Evolutionary conservation across 2,797 vertebrate species (phyloP), one percentile per base, ranked within the genome.

Genomic region (Spondyliosoma cantharus): DNA sequence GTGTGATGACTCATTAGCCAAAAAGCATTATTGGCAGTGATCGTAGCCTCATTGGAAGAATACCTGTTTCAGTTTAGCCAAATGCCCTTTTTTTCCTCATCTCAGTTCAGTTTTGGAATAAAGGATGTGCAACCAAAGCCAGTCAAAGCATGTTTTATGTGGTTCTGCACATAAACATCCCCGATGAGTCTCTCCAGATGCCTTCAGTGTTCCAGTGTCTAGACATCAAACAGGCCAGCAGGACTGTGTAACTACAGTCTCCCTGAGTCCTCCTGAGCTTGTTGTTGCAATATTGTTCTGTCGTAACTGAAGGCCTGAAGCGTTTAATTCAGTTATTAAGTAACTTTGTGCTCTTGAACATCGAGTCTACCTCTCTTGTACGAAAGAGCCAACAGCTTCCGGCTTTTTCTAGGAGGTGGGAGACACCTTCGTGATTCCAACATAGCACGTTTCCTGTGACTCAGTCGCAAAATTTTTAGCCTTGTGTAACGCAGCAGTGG

Each of bases 1-100:
- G 13, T 65, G 19, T 19, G 17, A n/a, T 69, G 53, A 78, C 32
- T 81, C 48, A 54, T 49, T 74, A 57, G 62, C 29, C 54, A 27
- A 29, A 46, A 70, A 54, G n/a, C 27, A 65, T 43, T 2, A 13
- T 17, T 42, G 1, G 4, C 56, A 61, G 7, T 52, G 29, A 66
- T 43, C 0, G 0, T 9, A 42, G 37, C 37, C 37, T 37, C 37
- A 20, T 43, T 73, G 29, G 54, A 75, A 24, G 50, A 71, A 27
- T 0, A 37, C 29, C 56, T 42, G 3, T 20, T 57, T 57, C 7
- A 24, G 19, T 76, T 70, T 19, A 72, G 37, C 15, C 25, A 16
- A 16, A 24, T 3, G 22, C 56, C 11, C 37, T 37, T 9, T 25
- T 42, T 24, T n/a, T 25, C n/a, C 16, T 37, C 6, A 13, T 43